Percentiles rank a stretch among this genome's conserved stretches.
These are phyloP conservation scores for Antigone vipio DNA, from an alignment of 2,113 vertebrate genomes.

Conservation along the genomic window DNA sequence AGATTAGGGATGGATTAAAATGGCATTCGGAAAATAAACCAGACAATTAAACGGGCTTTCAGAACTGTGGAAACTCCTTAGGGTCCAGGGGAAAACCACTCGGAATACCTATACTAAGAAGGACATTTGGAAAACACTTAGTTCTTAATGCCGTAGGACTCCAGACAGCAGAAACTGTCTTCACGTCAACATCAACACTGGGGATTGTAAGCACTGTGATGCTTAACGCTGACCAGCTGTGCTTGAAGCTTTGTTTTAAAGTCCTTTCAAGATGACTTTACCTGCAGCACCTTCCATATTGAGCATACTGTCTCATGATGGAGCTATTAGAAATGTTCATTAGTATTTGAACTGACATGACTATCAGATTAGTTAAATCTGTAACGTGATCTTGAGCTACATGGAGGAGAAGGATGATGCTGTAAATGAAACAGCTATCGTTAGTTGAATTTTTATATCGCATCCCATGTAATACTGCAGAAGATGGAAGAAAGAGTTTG, in stretches of 20 bases:
- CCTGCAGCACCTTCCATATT: background rate
- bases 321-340: background rate
- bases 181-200: background rate
- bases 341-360: background rate
- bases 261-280: background rate
- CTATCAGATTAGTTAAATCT: background rate
- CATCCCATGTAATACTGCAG: background rate
- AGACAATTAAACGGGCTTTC: slow-evolving; percentile 9
- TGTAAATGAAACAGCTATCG: background rate
- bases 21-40: slow-evolving; percentile 16
- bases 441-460: background rate
- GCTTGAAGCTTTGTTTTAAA: slow-evolving; percentile 21
- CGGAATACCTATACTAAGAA: background rate
- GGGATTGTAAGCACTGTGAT: background rate
- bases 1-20: slow-evolving; percentile 46
- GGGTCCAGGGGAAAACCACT: background rate
- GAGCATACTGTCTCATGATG: background rate
- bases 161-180: slow-evolving; percentile 19
- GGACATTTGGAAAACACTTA: background rate
- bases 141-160: background rate
- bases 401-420: background rate
- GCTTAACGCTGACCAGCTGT: slow-evolving; percentile 30
- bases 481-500: background rate
- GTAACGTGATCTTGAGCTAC: background rate
- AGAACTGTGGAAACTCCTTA: background rate